phyloP scores from a whole-genome alignment of 2,113 vertebrate genomes.

The Sander lucioperca region DNA sequence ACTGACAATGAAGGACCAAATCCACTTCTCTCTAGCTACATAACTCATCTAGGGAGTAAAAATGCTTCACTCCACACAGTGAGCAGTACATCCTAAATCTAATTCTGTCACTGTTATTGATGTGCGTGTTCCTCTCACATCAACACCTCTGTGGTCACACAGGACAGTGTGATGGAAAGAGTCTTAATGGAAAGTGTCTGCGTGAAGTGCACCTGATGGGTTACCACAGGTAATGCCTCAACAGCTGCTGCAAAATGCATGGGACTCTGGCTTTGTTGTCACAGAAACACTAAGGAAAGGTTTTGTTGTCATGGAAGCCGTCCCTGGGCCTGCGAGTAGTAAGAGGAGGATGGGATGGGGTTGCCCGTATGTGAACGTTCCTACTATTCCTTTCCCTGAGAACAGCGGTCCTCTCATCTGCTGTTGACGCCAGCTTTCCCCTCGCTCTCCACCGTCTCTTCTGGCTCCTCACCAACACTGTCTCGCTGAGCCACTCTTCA shows the following conservation, averaged over 20 bases:
- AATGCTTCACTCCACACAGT: slow-evolving; percentile 15
- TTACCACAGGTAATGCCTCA: slow-evolving; percentile 31
- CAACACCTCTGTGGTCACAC: slow-evolving; percentile 9
- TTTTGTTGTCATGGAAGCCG: slow-evolving; percentile 60
- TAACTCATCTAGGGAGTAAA: slow-evolving; percentile 9
- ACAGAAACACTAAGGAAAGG: slow-evolving; percentile 50
- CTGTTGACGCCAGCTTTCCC: slow-evolving; percentile 68
- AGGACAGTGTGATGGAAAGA: slow-evolving; percentile 29
- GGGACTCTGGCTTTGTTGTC: slow-evolving; percentile 44
- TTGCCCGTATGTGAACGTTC: slow-evolving; percentile 61
- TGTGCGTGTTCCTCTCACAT: slow-evolving; percentile 6
- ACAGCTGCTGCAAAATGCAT: slow-evolving; percentile 40
- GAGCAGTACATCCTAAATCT: slow-evolving; percentile 11
- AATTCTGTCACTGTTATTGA: slow-evolving; percentile 41
- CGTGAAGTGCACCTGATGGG: neutral
- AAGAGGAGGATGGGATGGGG: neutral
- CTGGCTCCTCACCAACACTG: slow-evolving; percentile 70
- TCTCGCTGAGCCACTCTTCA: slow-evolving; percentile 71
- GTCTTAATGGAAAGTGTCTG: slow-evolving; percentile 20
- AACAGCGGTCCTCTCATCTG: slow-evolving; percentile 61
- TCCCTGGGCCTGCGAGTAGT: slow-evolving; percentile 37
- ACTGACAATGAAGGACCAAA: neutral
- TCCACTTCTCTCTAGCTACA: neutral
- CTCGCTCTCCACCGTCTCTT: slow-evolving; percentile 42
- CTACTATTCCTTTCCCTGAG: slow-evolving; percentile 65